Conservation (phyloP, 2,113 vertebrate species). For the Zootoca vivipara region DNA sequence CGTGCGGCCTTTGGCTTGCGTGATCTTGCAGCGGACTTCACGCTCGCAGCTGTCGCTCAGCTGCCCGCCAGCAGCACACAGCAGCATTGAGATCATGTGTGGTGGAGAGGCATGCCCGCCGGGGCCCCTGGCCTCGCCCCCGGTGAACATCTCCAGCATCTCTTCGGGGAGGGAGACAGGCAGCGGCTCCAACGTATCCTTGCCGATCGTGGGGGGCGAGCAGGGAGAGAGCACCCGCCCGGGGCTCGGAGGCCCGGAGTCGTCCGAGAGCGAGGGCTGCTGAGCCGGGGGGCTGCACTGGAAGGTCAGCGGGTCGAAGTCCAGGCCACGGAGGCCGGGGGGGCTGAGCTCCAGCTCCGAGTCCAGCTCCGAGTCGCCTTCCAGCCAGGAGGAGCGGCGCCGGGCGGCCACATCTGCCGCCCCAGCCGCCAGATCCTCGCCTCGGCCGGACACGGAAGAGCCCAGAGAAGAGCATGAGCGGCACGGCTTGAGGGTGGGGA, state of each 20-base stretch:
- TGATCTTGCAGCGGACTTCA: slow-evolving; percentile 74
- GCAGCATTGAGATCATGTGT: slow-evolving; percentile 79
- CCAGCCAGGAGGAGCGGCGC: slow-evolving; percentile 79
- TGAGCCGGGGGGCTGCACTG: slow-evolving; percentile 68
- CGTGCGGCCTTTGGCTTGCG: slow-evolving; percentile 23
- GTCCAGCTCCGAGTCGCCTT: slow-evolving; percentile 76
- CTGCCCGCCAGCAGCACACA: slow-evolving; percentile 75
- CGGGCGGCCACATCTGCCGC: slow-evolving; percentile 65
- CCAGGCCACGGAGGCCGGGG: slow-evolving; percentile 74
- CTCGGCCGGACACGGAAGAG: slow-evolving; percentile 35
- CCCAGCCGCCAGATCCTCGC: slow-evolving; percentile 23
- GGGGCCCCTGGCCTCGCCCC: slow-evolving; percentile 62
- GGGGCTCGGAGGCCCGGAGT: slow-evolving; percentile 67
- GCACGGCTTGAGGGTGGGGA: slow-evolving; percentile 64
- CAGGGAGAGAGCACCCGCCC: slow-evolving; percentile 62
- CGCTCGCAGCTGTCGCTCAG: slow-evolving; percentile 75
- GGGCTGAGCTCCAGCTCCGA: slow-evolving; percentile 74
- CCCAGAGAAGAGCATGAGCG: slow-evolving; percentile 46
- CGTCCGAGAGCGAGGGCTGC: slow-evolving; percentile 54
- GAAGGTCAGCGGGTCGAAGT: slow-evolving; percentile 74
- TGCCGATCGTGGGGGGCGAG: slow-evolving; percentile 37
- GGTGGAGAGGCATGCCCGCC: slow-evolving; percentile 54
- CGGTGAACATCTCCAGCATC: slow-evolving; percentile 78
- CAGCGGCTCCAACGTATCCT: slow-evolving; percentile 79
- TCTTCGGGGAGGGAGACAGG: slow-evolving; percentile 79